Conservation (phyloP, 2,888 invertebrate genomes). For the Drosophila picticornis region DNA sequence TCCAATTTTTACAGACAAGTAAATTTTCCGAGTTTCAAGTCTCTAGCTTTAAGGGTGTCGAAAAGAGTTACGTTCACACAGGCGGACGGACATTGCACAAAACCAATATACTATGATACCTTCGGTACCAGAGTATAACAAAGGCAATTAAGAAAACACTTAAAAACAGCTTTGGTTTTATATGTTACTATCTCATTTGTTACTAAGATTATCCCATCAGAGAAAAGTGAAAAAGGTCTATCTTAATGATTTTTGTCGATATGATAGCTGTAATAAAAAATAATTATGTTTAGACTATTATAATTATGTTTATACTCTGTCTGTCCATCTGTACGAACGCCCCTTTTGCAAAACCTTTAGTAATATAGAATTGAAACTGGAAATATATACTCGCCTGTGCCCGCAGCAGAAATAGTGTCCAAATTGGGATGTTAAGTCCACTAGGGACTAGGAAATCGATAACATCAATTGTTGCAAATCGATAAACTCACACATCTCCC, state of each 20-base stretch:
- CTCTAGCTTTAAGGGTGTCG: too few species aligned
- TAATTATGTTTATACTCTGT: neutral
- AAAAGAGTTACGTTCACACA: too few species aligned
- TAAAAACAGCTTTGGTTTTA: neutral
- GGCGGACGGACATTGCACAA: neutral
- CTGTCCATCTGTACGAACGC: too few species aligned
- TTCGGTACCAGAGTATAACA: neutral
- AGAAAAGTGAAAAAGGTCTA: neutral
- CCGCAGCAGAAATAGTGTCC: too few species aligned
- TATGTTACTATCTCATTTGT: neutral
- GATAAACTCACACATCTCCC: too few species aligned
- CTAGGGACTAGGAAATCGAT: too few species aligned
- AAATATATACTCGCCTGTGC: neutral
- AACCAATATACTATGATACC: neutral
- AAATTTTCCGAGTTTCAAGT: too few species aligned
- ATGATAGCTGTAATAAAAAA: neutral
- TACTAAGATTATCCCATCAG: neutral
- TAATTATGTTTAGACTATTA: neutral
- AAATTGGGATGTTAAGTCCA: too few species aligned
- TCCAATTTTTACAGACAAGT: too few species aligned
- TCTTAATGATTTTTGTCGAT: neutral
- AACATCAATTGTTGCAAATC: too few species aligned
- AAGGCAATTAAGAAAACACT: neutral
- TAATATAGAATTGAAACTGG: constrained; percentile 1
- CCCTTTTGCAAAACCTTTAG: too few species aligned